Conservation (phyloP, 2,888 invertebrate species). For the Drosophila barbarae region DNA sequence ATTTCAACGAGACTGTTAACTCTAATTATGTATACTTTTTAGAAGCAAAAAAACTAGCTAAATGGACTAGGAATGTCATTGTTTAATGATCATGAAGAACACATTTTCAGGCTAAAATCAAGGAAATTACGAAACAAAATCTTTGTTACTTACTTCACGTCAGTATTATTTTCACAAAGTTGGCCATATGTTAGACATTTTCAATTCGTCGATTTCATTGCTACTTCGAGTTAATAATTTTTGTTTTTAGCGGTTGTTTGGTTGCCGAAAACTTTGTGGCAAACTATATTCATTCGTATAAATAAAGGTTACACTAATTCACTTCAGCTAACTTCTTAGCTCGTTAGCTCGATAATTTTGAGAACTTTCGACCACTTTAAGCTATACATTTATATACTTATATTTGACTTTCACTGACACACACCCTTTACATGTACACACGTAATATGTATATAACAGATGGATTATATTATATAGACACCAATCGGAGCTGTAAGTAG, state of each 20-base stretch:
- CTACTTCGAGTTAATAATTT: background rate
- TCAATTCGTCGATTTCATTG: constrained; percentile 26
- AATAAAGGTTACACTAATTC: constrained; percentile 23
- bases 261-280: constrained; percentile 20
- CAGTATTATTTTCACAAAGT: constrained; percentile 27
- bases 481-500: constrained; percentile 44
- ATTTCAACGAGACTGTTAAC: background rate
- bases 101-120: background rate
- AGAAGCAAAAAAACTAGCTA: background rate
- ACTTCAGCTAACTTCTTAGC: constrained; percentile 10
- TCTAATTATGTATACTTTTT: background rate
- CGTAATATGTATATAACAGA: constrained; percentile 18
- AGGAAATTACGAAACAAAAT: background rate
- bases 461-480: constrained; percentile 41
- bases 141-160: constrained; percentile 53
- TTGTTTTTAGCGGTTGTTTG: background rate
- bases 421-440: constrained; percentile 12
- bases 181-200: constrained; percentile 15
- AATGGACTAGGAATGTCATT: background rate
- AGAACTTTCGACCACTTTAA: constrained; percentile 25
- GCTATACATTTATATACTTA: constrained; percentile 16
- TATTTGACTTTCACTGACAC: constrained; percentile 16
- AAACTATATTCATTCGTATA: constrained; percentile 17
- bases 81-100: background rate
- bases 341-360: constrained; percentile 4